Base-by-base conservation (phyloP, 2,113 vertebrate species). In the Dasyprocta punctata region DNA sequence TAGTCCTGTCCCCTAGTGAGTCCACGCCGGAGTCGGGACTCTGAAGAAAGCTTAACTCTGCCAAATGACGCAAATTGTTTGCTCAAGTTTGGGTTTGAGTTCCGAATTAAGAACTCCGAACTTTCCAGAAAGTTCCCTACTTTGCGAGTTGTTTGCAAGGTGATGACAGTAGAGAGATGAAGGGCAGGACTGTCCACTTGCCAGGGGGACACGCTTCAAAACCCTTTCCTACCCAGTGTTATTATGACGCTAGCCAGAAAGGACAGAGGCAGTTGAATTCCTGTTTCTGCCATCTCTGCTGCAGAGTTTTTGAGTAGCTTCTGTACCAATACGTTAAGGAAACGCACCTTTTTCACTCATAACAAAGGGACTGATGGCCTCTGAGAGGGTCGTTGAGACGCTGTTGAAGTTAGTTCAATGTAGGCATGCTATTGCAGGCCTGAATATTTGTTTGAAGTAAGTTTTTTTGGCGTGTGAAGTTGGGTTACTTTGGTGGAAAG, bases 211-310 rank as follows among this genome's bases (percentile, higher is more conserved):
- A 44, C 44, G 38, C 92, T 95, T 94, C 61, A 65, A 90, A 92
- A 87, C 69, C 49, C 93, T 88, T 44, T 75, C 24, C 56, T 69
- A 2, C 44, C 89, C 44, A 81, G 69, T 77, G 77, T 20, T 65
- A 97, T 92, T 97, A 86, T 97, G 96, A 97, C 97, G 90, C 95
- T 89, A 83, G 65, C 86, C 92, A 73, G 54, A 92, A 73, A 54
- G 73, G 41, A 54, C 96, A 86, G 82, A 96, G 71, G 65, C 71
- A 10, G 52, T 85, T 67, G 80, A 36, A 33, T 67, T 86, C 41
- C 44, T 71, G 60, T 67, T 44, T n/a, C 61, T 61, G 69, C 36
- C 16, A 0, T 30, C 44, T 83, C 26, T 71, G 67, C 54, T 24
- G 67, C 60, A 44, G 63, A 92, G 81, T 58, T 92, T 89, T 61